These are phyloP conservation scores for Hippocampus comes DNA, from an alignment of 2,113 vertebrate genomes.

Conservation along the genomic window DNA sequence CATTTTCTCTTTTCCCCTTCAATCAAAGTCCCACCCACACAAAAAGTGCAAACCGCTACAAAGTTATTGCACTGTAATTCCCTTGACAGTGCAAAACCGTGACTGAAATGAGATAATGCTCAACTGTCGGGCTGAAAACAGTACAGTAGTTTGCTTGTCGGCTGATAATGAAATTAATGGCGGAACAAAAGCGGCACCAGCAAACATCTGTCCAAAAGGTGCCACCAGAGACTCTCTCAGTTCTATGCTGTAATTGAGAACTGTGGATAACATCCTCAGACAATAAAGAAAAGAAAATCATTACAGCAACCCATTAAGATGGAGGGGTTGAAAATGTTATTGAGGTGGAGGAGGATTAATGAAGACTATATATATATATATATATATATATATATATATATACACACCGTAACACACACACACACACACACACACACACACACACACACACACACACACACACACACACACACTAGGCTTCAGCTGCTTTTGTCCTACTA, in stretches of 20 bases:
- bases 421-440: too few species aligned
- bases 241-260: neutral
- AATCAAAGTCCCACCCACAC: slow-evolving; percentile 15
- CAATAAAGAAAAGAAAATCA: neutral
- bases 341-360: neutral
- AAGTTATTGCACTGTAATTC: neutral
- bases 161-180: neutral
- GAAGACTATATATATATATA: neutral
- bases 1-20: neutral
- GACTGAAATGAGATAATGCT: too few species aligned
- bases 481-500: neutral
- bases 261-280: neutral
- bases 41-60: slow-evolving; percentile 8
- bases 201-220: slow-evolving; percentile 26
- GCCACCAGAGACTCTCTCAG: slow-evolving; percentile 13
- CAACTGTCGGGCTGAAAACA: neutral
- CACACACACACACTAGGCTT: too few species aligned
- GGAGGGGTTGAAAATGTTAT: neutral
- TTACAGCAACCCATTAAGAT: neutral
- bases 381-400: too few species aligned
- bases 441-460: too few species aligned
- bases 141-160: neutral
- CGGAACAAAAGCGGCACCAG: neutral
- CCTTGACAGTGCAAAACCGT: neutral
- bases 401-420: too few species aligned